Conservation (phyloP, 53 echinoderm and acorn worm genomes). For the Mesocentrotus franciscanus region DNA sequence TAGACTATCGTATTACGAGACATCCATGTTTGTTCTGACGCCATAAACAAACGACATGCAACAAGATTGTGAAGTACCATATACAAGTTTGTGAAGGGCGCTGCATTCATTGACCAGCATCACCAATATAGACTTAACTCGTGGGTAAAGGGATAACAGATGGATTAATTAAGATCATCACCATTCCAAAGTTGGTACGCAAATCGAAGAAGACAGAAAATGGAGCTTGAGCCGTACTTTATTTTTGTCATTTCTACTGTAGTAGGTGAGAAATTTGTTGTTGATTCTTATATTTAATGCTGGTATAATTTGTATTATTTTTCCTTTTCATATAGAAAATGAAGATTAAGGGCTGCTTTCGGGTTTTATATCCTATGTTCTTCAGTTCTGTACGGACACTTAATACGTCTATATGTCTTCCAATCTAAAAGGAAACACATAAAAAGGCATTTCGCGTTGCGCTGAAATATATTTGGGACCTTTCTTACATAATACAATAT, state of each 20-base stretch:
- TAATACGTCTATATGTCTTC: too few relatives aligned
- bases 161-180: neutral
- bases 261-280: neutral
- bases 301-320: neutral
- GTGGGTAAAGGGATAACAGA: constrained; percentile 22
- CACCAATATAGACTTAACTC: neutral
- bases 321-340: neutral
- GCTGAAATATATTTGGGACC: too few relatives aligned
- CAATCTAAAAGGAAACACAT: too few relatives aligned
- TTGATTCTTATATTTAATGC: neutral
- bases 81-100: constrained; percentile 13
- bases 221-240: neutral
- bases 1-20: neutral
- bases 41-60: neutral
- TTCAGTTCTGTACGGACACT: too few relatives aligned
- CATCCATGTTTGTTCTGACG: neutral
- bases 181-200: neutral
- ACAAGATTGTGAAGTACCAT: neutral
- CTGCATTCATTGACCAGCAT: neutral
- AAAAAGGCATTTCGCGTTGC: too few relatives aligned
- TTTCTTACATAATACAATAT: too few relatives aligned
- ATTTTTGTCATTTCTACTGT: neutral
- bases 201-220: neutral
- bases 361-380: neutral
- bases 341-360: neutral